Conservation (phyloP, 2,113 vertebrate species). For the Pteruthius melanotis region DNA sequence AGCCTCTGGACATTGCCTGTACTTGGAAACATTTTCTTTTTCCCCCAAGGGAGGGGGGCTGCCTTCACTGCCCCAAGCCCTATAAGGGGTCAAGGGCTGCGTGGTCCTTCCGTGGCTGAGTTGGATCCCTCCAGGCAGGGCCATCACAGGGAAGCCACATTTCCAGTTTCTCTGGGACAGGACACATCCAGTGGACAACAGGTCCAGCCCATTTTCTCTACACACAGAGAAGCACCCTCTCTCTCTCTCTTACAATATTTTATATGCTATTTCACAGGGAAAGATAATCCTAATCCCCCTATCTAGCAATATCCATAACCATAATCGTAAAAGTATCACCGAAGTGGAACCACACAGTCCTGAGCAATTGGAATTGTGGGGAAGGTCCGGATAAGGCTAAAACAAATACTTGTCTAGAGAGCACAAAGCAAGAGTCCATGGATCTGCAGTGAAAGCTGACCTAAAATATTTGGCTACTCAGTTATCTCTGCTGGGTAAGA, state of each 20-base stretch:
- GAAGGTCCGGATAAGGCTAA: neutral
- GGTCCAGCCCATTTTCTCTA: neutral
- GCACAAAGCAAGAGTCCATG: neutral
- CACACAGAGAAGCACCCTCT: neutral
- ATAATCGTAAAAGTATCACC: neutral
- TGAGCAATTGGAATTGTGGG: neutral
- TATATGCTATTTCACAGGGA: neutral
- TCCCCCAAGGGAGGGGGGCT: neutral
- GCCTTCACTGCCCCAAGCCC: neutral
- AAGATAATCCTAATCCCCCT: neutral
- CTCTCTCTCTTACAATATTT: neutral
- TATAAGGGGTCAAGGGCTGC: accelerated
- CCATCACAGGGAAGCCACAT: neutral
- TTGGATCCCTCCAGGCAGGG: neutral
- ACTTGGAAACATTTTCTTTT: neutral
- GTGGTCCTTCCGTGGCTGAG: accelerated
- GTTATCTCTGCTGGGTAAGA: neutral
- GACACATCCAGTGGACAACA: neutral
- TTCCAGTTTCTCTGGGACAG: neutral
- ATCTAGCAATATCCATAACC: neutral
- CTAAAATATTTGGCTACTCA: neutral
- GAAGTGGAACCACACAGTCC: neutral
- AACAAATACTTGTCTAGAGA: neutral
- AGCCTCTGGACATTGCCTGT: neutral
- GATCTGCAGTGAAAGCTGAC: neutral